Conservation (phyloP, 2,888 invertebrate species). For the Calliscelio sp. region DNA sequence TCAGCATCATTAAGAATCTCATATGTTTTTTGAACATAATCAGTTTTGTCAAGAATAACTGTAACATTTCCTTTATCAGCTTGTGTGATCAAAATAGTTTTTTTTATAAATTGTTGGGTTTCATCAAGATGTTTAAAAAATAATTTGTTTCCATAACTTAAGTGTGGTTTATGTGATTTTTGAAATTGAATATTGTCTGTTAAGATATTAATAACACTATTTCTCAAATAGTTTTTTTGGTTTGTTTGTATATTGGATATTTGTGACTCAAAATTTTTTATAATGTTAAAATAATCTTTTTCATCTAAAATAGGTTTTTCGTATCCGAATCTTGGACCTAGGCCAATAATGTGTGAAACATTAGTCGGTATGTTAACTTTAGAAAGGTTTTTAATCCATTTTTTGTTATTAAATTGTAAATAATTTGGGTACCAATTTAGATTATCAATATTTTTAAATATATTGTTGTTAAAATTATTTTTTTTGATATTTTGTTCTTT, state of each 20-base stretch:
- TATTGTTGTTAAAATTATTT: neutral
- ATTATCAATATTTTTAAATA: neutral
- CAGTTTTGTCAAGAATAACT: neutral
- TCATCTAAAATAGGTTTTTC: neutral
- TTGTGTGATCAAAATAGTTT: neutral
- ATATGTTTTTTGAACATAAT: conserved; percentile 3
- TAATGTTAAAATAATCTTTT: neutral
- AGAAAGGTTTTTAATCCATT: neutral
- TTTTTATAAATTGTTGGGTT: conserved; percentile 4
- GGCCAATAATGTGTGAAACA: too few species aligned
- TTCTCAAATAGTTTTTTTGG: conserved; percentile 9
- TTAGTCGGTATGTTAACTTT: neutral
- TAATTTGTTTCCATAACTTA: conserved; percentile 4
- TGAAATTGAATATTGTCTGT: conserved; percentile 3
- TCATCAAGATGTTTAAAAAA: neutral
- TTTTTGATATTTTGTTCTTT: too few species aligned
- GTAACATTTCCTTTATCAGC: conserved; percentile 15
- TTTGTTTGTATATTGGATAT: neutral
- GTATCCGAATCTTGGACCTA: neutral
- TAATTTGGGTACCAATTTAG: conserved; percentile 1
- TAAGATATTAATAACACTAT: conserved; percentile 4
- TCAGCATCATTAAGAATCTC: neutral
- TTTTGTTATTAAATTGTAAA: neutral
- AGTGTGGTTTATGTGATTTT: conserved; percentile 2
- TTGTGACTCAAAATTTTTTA: neutral